These are phyloP conservation scores for Cotesia typhae DNA, from an alignment of 1,140 invertebrate species.

Conservation along the genomic window DNA sequence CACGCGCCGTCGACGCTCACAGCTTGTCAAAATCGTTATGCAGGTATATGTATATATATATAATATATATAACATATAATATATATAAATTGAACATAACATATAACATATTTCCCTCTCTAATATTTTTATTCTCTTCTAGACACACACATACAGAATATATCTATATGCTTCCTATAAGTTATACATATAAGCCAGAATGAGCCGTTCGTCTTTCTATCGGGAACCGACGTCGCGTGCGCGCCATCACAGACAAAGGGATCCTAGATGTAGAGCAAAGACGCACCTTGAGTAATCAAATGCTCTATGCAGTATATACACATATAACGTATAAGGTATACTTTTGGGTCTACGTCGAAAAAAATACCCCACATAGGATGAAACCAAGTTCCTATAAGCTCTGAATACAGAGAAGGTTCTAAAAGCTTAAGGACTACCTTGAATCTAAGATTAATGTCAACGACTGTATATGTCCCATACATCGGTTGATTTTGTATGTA, in stretches of 20 bases:
- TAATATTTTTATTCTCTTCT: background rate
- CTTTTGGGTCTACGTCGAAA: too few species aligned
- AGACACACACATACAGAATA: background rate
- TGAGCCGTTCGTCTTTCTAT: slow-evolving; percentile 23
- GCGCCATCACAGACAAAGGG: background rate
- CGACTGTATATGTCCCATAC: background rate
- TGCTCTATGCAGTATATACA: background rate
- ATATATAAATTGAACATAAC: slow-evolving; percentile 13
- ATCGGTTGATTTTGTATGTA: too few species aligned
- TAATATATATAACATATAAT: background rate
- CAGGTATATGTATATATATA: slow-evolving; percentile 20
- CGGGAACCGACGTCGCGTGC: slow-evolving; percentile 14
- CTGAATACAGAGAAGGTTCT: background rate
- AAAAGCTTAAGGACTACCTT: slow-evolving; percentile 1
- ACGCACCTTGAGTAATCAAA: slow-evolving; percentile 24
- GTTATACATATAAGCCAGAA: too few species aligned
- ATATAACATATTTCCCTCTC: slow-evolving; percentile 8
- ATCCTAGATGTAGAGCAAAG: background rate
- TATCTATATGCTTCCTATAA: background rate
- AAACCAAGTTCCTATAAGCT: too few species aligned
- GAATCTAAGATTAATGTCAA: slow-evolving; percentile 8
- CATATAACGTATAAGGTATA: background rate
- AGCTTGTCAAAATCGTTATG: slow-evolving; percentile 28
- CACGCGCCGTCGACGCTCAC: slow-evolving; percentile 44
- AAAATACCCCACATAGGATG: too few species aligned